These are phyloP conservation scores for Pedetes capensis DNA, from an alignment of 2,113 vertebrate species.

Conservation along the genomic window DNA sequence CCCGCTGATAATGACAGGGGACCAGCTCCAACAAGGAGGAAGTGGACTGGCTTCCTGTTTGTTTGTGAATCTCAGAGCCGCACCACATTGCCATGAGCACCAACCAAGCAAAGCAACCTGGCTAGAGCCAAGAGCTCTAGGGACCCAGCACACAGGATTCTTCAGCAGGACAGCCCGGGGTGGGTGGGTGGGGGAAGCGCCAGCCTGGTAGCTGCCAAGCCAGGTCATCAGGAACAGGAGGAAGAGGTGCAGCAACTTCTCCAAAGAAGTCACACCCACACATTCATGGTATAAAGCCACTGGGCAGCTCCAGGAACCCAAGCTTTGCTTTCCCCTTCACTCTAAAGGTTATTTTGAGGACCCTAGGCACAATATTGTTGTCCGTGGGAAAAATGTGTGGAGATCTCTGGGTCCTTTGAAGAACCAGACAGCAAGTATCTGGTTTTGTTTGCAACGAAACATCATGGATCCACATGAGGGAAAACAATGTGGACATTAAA, in stretches of 20 bases:
- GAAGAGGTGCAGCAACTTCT: neutral
- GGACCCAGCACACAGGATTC: neutral
- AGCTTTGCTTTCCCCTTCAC: no score
- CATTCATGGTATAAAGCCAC: neutral
- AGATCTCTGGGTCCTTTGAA: neutral
- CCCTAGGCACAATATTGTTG: neutral
- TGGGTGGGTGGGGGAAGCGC: no score
- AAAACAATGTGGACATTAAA: neutral
- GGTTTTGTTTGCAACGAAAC: neutral
- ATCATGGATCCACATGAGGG: neutral
- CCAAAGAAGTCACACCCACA: neutral
- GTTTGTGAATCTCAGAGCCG: slow-evolving; percentile 74
- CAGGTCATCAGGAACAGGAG: neutral
- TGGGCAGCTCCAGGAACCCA: neutral
- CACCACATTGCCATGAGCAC: neutral
- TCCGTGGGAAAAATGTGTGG: neutral
- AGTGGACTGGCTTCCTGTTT: slow-evolving; percentile 79
- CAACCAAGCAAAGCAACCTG: neutral
- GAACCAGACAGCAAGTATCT: neutral
- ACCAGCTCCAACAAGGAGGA: slow-evolving; percentile 68
- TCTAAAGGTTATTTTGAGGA: neutral
- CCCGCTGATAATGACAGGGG: neutral
- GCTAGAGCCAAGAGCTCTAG: neutral
- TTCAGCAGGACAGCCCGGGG: no score
- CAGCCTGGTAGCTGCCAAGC: neutral